Evolutionary conservation across 2,888 invertebrate genomes (phyloP).

Genomic region (Epiblema foenella): DNA sequence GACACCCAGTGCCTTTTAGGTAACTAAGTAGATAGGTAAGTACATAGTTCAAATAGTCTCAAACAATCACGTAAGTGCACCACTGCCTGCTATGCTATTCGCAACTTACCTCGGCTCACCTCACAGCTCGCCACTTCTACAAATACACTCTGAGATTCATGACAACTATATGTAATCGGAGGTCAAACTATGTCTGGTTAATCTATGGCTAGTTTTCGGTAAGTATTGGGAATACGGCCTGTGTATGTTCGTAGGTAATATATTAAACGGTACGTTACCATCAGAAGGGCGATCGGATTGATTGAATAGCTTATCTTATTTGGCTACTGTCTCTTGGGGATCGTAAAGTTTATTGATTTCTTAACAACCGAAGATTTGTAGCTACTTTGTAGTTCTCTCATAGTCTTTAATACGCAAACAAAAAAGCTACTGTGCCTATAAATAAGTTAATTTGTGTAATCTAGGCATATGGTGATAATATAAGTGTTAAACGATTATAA

Average conservation of each 20-base stretch:
- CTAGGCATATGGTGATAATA: no score
- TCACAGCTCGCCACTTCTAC: not conserved
- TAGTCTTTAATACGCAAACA: no score
- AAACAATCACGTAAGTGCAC: slow-evolving; percentile 71
- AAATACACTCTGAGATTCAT: not conserved
- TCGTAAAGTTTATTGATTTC: slow-evolving; percentile 40
- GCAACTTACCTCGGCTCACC: not conserved
- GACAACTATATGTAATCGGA: not conserved
- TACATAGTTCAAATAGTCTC: slow-evolving; percentile 17
- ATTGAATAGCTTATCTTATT: slow-evolving; percentile 74
- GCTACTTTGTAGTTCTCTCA: no score
- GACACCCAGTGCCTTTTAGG: not conserved
- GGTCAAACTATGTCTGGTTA: not conserved
- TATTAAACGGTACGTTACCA: slow-evolving; percentile 69
- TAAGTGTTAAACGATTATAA: no score
- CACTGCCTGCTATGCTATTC: slow-evolving; percentile 47
- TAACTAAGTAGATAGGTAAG: not conserved
- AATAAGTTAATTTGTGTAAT: no score
- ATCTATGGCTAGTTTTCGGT: not conserved
- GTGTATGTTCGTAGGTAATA: slow-evolving; percentile 62
- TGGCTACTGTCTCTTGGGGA: slow-evolving; percentile 60
- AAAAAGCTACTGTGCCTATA: no score
- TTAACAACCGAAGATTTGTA: not conserved
- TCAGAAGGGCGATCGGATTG: slow-evolving; percentile 66
- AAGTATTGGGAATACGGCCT: not conserved